These are phyloP conservation scores for Sturnus vulgaris DNA, from an alignment of 2,113 vertebrate genomes.

Conservation along the genomic window DNA sequence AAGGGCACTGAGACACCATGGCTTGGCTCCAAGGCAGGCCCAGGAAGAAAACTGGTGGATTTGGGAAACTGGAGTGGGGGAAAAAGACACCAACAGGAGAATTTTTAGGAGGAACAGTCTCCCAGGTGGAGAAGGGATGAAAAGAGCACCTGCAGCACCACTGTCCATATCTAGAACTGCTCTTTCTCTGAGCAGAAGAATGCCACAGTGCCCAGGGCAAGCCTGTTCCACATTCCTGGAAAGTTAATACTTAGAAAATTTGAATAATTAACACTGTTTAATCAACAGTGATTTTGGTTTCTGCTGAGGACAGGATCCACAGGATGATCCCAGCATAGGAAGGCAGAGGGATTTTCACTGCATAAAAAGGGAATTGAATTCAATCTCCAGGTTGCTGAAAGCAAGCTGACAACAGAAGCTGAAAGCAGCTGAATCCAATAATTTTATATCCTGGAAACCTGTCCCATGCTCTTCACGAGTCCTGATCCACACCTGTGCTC, in stretches of 20 bases:
- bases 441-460: background rate
- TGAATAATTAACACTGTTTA: background rate
- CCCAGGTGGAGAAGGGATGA: background rate
- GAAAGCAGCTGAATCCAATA: background rate
- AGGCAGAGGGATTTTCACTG: background rate
- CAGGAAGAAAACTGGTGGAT: background rate
- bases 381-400: background rate
- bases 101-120: background rate
- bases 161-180: background rate
- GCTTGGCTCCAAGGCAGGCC: background rate
- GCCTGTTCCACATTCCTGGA: background rate
- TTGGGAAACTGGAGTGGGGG: background rate
- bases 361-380: accelerated
- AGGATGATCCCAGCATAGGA: background rate
- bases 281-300: background rate
- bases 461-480: background rate
- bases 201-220: background rate
- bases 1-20: background rate
- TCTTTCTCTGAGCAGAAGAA: background rate
- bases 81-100: background rate
- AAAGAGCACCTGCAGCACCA: background rate
- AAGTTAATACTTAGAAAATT: background rate
- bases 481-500: background rate
- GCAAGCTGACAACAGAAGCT: background rate
- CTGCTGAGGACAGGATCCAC: background rate